phyloP scores from a whole-genome alignment of 2,888 invertebrate species.

The Leucophenga montana region DNA sequence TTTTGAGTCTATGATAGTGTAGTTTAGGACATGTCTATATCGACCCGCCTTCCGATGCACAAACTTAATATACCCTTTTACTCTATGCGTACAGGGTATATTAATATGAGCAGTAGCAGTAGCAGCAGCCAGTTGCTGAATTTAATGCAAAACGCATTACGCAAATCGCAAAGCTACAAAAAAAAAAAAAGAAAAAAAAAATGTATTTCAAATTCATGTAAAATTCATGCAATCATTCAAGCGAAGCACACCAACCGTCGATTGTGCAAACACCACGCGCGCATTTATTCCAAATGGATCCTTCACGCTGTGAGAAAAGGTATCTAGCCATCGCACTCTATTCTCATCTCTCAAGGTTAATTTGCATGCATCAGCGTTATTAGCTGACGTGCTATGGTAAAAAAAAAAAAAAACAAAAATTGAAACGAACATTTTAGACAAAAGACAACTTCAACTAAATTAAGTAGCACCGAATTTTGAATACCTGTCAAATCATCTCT shows the following conservation, averaged over 20 bases:
- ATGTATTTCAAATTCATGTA: not conserved
- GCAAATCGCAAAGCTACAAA: too few relatives aligned
- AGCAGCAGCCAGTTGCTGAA: too few relatives aligned
- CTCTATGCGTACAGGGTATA: too few relatives aligned
- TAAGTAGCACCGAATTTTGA: too few relatives aligned
- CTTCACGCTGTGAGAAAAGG: too few relatives aligned
- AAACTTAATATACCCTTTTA: too few relatives aligned
- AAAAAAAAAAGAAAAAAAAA: not conserved
- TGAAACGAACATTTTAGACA: not conserved
- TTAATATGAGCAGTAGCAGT: too few relatives aligned
- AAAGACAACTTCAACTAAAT: too few relatives aligned
- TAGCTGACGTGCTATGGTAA: not conserved
- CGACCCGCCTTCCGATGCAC: too few relatives aligned
- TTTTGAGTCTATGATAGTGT: too few relatives aligned
- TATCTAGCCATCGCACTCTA: not conserved
- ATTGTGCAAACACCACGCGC: not conserved
- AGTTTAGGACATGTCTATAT: too few relatives aligned
- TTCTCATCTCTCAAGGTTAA: conserved; percentile 23
- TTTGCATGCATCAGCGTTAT: conserved; percentile 12
- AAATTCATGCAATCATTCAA: conserved; percentile 8
- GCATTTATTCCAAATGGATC: not conserved
- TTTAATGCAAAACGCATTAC: conserved; percentile 4
- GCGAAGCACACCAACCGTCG: not conserved
- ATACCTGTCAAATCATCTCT: too few relatives aligned
- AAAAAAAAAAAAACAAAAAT: not conserved